Conservation (phyloP, 2,888 invertebrate genomes). For the Drosophila cognata region DNA sequence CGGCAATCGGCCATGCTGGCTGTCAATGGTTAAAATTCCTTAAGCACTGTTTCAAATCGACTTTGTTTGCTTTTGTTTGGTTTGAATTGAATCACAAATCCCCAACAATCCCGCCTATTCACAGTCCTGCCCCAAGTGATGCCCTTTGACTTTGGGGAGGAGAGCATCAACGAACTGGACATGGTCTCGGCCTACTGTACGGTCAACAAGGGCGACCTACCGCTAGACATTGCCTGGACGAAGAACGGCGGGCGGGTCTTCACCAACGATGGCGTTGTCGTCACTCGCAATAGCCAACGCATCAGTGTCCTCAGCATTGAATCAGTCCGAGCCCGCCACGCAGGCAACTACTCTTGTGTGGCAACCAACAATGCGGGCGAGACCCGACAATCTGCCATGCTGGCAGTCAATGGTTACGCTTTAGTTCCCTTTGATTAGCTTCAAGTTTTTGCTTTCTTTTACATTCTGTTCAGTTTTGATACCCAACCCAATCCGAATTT, state of each 20-base stretch:
- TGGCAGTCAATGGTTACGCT: slow-evolving; percentile 87
- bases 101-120: slow-evolving; percentile 1
- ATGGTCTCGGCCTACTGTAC: slow-evolving; percentile 89
- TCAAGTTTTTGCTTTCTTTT: slow-evolving; percentile 13
- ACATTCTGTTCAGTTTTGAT: slow-evolving; percentile 27
- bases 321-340: slow-evolving; percentile 87
- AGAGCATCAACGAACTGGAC: slow-evolving; percentile 89
- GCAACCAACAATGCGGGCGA: slow-evolving; percentile 87
- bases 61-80: slow-evolving; percentile 40
- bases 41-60: slow-evolving; percentile 8
- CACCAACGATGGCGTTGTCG: slow-evolving; percentile 86
- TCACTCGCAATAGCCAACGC: slow-evolving; percentile 87
- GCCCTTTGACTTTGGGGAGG: slow-evolving; percentile 90
- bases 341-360: slow-evolving; percentile 88
- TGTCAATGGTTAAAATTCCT: slow-evolving; percentile 86
- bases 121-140: slow-evolving; percentile 86
- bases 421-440: not conserved
- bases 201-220: slow-evolving; percentile 91
- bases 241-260: slow-evolving; percentile 85
- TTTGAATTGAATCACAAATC: slow-evolving; percentile 29
- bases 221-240: slow-evolving; percentile 91
- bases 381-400: slow-evolving; percentile 86
- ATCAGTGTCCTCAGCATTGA: slow-evolving; percentile 88
- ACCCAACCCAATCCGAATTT: slow-evolving; percentile 13
- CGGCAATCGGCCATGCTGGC: slow-evolving; percentile 87